Percentiles rank a stretch among this genome's conserved stretches.
These are phyloP conservation scores for Parochlus steinenii DNA, from an alignment of 2,888 invertebrate genomes.

Conservation along the genomic window DNA sequence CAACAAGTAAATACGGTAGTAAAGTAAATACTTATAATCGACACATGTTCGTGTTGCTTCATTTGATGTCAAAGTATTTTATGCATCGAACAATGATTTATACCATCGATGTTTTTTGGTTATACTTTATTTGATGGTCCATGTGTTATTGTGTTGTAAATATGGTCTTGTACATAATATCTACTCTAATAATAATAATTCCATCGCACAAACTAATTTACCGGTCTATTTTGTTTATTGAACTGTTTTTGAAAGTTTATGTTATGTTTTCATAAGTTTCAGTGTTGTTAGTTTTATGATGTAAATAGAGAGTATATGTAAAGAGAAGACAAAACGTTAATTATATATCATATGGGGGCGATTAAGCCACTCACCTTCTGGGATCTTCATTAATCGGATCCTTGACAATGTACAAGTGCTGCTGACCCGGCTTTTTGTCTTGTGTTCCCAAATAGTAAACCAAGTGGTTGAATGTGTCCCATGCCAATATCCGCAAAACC, in stretches of 20 bases:
- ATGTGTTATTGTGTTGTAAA: too few species aligned
- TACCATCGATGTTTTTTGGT: too few species aligned
- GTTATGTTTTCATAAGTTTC: background rate
- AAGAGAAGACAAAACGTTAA: too few species aligned
- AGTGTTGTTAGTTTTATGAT: background rate
- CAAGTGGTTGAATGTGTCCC: conserved; percentile 69
- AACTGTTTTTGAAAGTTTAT: conserved; percentile 10
- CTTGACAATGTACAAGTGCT: conserved; percentile 72
- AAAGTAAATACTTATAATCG: background rate
- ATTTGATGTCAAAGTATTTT: background rate
- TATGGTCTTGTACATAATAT: too few species aligned
- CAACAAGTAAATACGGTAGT: too few species aligned
- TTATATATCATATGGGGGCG: too few species aligned
- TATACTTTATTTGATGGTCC: too few species aligned
- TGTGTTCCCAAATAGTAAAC: conserved; percentile 67
- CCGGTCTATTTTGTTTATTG: conserved; percentile 11
- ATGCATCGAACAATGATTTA: too few species aligned
- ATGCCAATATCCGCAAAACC: conserved; percentile 53
- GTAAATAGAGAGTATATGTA: too few species aligned
- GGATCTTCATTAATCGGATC: conserved; percentile 55
- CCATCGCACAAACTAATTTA: conserved; percentile 9
- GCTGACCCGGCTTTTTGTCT: conserved; percentile 66
- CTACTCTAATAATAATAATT: too few species aligned
- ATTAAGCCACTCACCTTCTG: conserved; percentile 33
- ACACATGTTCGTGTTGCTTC: background rate